phyloP scores from a whole-genome alignment of 2,113 vertebrate genomes.

The Oncorhynchus kisutch region DNA sequence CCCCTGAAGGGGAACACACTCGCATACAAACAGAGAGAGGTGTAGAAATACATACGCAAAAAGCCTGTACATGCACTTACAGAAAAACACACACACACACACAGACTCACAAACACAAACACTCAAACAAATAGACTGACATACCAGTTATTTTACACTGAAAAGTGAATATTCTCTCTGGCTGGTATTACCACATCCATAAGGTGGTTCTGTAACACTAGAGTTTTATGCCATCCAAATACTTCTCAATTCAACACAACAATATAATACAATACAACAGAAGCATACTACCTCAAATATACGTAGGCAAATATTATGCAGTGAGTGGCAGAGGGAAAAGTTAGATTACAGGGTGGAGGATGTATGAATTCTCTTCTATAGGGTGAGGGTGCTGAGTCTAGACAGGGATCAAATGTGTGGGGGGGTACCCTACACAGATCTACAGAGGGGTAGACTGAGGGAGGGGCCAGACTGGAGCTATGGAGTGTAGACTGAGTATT shows the following conservation, averaged over 20 bases:
- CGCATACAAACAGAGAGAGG: constrained; percentile 51
- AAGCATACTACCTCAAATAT: no score
- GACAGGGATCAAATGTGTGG: not conserved
- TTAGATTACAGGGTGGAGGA: not conserved
- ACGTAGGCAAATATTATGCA: not conserved
- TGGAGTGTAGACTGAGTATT: constrained; percentile 13
- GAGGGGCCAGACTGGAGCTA: not conserved
- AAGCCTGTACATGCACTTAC: constrained; percentile 46
- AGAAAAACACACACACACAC: constrained; percentile 16
- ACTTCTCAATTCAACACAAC: no score
- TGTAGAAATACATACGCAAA: constrained; percentile 31
- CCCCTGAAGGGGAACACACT: constrained; percentile 70
- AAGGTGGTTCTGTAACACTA: not conserved
- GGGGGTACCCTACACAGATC: no score
- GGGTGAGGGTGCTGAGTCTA: not conserved
- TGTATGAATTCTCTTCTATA: no score
- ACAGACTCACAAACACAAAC: constrained; percentile 41
- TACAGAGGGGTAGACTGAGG: not conserved
- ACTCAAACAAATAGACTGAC: constrained; percentile 14
- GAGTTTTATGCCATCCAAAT: not conserved
- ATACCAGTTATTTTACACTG: not conserved
- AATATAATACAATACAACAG: no score
- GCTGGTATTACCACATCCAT: not conserved
- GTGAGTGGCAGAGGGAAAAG: not conserved
- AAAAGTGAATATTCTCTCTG: not conserved